Evolutionary conservation across 2,888 invertebrate species (phyloP).

Genomic region (Drosophila meridionalis): DNA sequence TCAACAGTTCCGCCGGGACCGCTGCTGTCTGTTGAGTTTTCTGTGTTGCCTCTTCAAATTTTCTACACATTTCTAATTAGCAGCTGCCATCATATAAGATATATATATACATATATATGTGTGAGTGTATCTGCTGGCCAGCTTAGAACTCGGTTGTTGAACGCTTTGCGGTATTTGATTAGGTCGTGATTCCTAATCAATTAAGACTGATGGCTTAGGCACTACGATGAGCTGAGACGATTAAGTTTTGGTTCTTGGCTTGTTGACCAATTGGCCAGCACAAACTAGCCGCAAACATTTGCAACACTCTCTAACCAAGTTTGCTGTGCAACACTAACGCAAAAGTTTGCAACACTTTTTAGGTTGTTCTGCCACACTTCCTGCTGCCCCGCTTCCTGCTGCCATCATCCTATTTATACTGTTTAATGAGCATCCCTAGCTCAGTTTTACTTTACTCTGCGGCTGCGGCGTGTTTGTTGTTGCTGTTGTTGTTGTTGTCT

Average conservation of each 20-base stretch:
- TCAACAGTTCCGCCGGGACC: slow-evolving; percentile 21
- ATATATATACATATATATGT: not conserved
- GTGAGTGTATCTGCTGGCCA: not conserved
- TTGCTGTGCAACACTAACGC: slow-evolving; percentile 36
- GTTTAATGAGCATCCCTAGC: slow-evolving; percentile 53
- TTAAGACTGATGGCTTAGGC: slow-evolving; percentile 35
- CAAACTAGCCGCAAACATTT: slow-evolving; percentile 47
- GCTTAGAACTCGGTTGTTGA: slow-evolving; percentile 14
- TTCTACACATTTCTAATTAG: slow-evolving; percentile 72
- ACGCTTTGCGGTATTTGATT: slow-evolving; percentile 19
- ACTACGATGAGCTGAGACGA: slow-evolving; percentile 1
- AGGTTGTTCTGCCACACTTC: not conserved
- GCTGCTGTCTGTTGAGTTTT: slow-evolving; percentile 32
- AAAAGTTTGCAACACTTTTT: slow-evolving; percentile 43
- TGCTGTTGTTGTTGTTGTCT: slow-evolving; percentile 38
- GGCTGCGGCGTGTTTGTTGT: slow-evolving; percentile 15
- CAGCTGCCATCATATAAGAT: slow-evolving; percentile 4
- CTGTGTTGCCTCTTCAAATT: slow-evolving; percentile 58
- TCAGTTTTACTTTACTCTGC: slow-evolving; percentile 43
- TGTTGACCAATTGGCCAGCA: slow-evolving; percentile 31
- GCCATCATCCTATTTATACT: slow-evolving; percentile 6
- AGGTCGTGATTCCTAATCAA: slow-evolving; percentile 36
- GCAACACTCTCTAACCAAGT: slow-evolving; percentile 40
- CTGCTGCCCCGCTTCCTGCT: not conserved
- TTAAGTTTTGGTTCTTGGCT: slow-evolving; percentile 19